These are phyloP conservation scores for Listrodromus nycthemerus DNA, from an alignment of 2,888 invertebrate genomes.

Conservation along the genomic window DNA sequence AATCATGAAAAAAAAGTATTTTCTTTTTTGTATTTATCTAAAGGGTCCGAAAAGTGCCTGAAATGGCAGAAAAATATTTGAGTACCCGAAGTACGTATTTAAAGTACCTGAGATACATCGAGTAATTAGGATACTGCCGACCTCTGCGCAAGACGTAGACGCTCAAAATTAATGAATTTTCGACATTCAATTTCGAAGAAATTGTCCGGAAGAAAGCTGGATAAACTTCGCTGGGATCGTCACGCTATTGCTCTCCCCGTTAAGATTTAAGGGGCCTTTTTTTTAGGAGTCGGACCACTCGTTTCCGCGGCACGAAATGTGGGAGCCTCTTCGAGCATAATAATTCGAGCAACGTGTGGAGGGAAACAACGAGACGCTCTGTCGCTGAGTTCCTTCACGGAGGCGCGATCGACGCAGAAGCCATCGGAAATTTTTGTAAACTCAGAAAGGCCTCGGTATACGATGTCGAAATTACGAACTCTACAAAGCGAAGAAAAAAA, in stretches of 20 bases:
- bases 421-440: slow-evolving; percentile 70
- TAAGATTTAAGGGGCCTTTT: background rate
- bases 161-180: too few relatives aligned
- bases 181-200: too few relatives aligned
- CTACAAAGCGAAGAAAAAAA: slow-evolving; percentile 39
- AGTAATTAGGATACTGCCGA: too few relatives aligned
- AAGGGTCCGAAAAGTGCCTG: too few relatives aligned
- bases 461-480: slow-evolving; percentile 46
- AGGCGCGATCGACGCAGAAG: slow-evolving; percentile 47
- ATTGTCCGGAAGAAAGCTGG: too few relatives aligned
- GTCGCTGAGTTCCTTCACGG: slow-evolving; percentile 32
- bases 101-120: too few relatives aligned
- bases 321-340: slow-evolving; percentile 53
- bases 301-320: slow-evolving; percentile 10
- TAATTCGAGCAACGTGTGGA: slow-evolving; percentile 24
- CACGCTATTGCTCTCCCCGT: slow-evolving; percentile 17
- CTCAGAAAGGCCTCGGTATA: slow-evolving; percentile 69
- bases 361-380: slow-evolving; percentile 34
- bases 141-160: too few relatives aligned
- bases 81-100: too few relatives aligned
- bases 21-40: too few relatives aligned
- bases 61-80: too few relatives aligned
- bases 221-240: background rate
- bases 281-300: background rate
- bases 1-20: too few relatives aligned